These are phyloP conservation scores for Meiosimyza decipiens DNA, from an alignment of 2,888 invertebrate species.

Conservation along the genomic window DNA sequence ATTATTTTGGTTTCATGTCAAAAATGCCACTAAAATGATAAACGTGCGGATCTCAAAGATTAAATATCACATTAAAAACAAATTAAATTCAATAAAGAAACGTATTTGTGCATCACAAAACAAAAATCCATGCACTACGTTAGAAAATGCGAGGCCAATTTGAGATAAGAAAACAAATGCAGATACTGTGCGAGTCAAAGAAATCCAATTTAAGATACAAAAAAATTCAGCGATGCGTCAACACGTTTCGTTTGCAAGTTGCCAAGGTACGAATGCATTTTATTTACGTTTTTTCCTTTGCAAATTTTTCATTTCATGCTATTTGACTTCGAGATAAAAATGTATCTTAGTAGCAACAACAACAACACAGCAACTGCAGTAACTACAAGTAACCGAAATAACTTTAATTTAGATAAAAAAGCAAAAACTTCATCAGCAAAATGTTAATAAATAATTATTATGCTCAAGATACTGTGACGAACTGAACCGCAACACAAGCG, in stretches of 20 bases:
- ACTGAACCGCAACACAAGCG: slow-evolving; percentile 21
- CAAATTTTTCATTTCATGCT: slow-evolving; percentile 25
- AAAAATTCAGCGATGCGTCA: slow-evolving; percentile 19
- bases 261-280: slow-evolving; percentile 22
- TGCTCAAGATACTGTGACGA: slow-evolving; percentile 33
- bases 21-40: too few species aligned
- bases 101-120: too few species aligned
- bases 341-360: slow-evolving; percentile 3
- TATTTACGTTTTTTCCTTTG: not conserved
- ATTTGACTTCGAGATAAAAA: slow-evolving; percentile 32
- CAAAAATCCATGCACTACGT: too few species aligned
- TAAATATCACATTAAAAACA: too few species aligned
- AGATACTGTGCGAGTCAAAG: not conserved
- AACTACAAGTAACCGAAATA: slow-evolving; percentile 2
- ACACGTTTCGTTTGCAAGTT: slow-evolving; percentile 7
- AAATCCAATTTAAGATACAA: not conserved
- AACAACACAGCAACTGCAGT: not conserved
- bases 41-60: too few species aligned
- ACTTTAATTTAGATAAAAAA: not conserved
- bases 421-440: slow-evolving; percentile 10
- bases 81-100: too few species aligned
- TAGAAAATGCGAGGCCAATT: not conserved
- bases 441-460: slow-evolving; percentile 34
- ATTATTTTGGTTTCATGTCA: too few species aligned
- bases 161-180: not conserved